phyloP scores from a whole-genome alignment of 2,797 vertebrate species.

The Clarias pachynema region DNA sequence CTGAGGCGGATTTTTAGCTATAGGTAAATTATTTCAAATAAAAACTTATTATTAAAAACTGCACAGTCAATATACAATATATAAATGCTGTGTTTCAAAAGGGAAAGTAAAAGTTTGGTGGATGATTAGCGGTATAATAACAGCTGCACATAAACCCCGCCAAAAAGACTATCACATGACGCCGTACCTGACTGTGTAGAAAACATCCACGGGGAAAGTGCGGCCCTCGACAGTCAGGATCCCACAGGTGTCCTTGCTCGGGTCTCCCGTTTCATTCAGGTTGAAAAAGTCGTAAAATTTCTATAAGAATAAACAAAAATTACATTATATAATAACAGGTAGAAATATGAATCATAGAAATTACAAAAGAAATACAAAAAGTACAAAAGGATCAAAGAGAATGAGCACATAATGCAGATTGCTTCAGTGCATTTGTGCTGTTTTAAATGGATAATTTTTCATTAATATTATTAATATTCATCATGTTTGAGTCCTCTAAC shows the following conservation, averaged over 20 bases:
- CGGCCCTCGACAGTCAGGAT: constrained; percentile 95
- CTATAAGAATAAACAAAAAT: constrained; percentile 63
- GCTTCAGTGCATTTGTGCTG: background rate
- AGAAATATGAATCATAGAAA: background rate
- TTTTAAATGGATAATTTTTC: background rate
- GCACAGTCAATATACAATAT: background rate
- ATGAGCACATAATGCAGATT: background rate
- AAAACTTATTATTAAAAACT: background rate
- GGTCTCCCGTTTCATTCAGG: constrained; percentile 89
- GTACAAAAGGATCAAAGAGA: background rate
- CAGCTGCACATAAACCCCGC: background rate
- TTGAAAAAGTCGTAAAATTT: constrained; percentile 99
- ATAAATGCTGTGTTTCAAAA: background rate
- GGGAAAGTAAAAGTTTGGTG: background rate
- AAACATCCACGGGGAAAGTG: constrained; percentile 93
- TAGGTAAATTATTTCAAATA: background rate
- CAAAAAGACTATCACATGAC: background rate
- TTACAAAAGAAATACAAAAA: background rate
- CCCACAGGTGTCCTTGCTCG: constrained; percentile 91
- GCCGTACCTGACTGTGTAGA: constrained; percentile 92
- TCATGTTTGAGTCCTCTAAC: background rate
- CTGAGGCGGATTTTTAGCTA: background rate
- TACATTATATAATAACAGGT: background rate
- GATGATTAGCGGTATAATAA: background rate
- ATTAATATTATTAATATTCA: background rate